Base-by-base conservation (phyloP, 1,140 invertebrate genomes). In the Tetramorium simillimum region DNA sequence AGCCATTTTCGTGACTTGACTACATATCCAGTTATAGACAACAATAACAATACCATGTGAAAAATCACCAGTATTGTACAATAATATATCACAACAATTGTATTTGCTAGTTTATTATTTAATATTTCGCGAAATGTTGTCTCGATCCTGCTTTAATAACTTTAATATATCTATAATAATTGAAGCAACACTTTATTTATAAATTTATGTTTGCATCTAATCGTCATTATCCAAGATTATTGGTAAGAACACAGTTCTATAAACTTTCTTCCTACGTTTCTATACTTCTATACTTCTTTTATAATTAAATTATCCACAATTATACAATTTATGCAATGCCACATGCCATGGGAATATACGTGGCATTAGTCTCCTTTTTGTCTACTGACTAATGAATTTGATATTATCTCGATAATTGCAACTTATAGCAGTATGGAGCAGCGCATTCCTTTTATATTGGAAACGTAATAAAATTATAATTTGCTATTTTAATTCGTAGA, bases 281-380 rank as follows among this genome's bases (percentile, higher is more conserved):
- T 40, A 75, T 84, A 49, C 49, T 40, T 90, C 67, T 40, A 75
- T 84, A 49, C 49, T 28, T 33, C 5, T 63, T 72, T 40, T 63
- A 12, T 53, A 76, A 49, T 14, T 46, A 49, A 87, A 86, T 69
- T 18, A 10, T 24, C 77, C 51, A 16, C 85, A 85, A 46, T 65
- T 67, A 53, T 80, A 43, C 85, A 85, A 85, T 37, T 86, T 72
- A 28, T 18, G 5, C 53, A 49, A 60, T 21, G 16, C 16, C 3
- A 70, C 33, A 60, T 67, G 24, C 53, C 5, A 16, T 16, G 78
- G 18, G 37, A 69, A 67, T 65, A 63, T 70, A 69, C 62, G 40
- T 21, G 51, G 60, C 60, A 69, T 10, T 16, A 72, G 12, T 58
- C 3, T 33, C 3, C 33, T 86, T 43, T 24, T 90, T 4, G 56